Conservation (phyloP, 2,113 vertebrate species). For the Podiceps cristatus region DNA sequence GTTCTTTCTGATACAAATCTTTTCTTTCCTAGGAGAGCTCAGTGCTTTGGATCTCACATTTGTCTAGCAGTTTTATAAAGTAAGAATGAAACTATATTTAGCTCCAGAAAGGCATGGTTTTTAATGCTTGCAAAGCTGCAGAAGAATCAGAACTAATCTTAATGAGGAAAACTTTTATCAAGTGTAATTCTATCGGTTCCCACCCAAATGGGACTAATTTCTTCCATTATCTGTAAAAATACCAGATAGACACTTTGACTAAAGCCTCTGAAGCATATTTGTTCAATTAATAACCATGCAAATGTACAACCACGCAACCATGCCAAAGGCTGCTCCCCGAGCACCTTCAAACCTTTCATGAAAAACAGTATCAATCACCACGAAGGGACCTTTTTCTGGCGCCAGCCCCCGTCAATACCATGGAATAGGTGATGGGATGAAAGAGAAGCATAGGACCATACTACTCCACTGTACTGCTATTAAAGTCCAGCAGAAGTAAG, state of each 20-base stretch:
- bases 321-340: background rate
- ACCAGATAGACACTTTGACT: background rate
- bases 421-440: background rate
- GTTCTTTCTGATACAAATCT: background rate
- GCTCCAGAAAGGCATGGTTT: background rate
- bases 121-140: background rate
- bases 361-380: background rate
- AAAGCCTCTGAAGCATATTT: background rate
- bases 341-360: background rate
- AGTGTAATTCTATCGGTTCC: conserved; percentile 3
- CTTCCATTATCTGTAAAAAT: conserved; percentile 46
- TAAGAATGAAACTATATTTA: conserved; percentile 24
- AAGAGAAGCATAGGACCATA: background rate
- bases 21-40: background rate
- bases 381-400: background rate
- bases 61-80: background rate
- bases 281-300: conserved; percentile 28
- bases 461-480: background rate
- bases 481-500: background rate
- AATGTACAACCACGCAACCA: background rate
- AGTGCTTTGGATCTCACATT: background rate
- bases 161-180: conserved; percentile 43
- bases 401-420: background rate
- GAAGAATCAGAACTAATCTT: conserved; percentile 32
- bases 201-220: conserved; percentile 23